Evolutionary conservation across 1,140 invertebrate species (phyloP).

Genomic region (Helicoverpa zea): DNA sequence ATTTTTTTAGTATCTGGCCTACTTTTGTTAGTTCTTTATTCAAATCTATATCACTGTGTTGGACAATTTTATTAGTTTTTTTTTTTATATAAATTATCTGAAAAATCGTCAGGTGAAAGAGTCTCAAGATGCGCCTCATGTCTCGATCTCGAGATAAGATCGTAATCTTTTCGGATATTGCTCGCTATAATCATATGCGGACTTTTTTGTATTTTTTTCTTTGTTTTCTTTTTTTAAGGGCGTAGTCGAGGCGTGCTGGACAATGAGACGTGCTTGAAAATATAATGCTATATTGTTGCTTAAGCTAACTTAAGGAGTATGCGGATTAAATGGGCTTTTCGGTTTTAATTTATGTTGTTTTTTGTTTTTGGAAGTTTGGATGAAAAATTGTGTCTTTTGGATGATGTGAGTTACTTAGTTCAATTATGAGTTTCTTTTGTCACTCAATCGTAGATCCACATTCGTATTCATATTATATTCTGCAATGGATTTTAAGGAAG

Average conservation of each 20-base stretch:
- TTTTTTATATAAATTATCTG: conserved; percentile 36
- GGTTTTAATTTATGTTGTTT: conserved; percentile 35
- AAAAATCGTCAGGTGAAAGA: conserved; percentile 72
- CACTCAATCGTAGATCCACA: too few species aligned
- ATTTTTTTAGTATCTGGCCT: neutral
- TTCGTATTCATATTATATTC: too few species aligned
- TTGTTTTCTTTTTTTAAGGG: conserved; percentile 68
- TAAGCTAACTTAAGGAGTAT: conserved; percentile 51
- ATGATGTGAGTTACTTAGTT: too few species aligned
- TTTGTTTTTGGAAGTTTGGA: neutral
- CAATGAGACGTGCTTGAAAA: conserved; percentile 68
- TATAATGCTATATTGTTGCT: conserved; percentile 67
- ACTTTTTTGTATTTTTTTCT: conserved; percentile 68
- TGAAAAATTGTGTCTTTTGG: too few species aligned
- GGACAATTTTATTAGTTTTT: neutral
- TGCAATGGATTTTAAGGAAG: too few species aligned
- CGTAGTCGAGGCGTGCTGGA: conserved; percentile 66
- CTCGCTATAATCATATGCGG: conserved; percentile 85
- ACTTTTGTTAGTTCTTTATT: neutral
- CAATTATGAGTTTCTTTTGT: too few species aligned
- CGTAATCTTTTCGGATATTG: conserved; percentile 85
- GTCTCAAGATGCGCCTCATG: conserved; percentile 68
- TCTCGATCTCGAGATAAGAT: conserved; percentile 83
- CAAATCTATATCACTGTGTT: neutral
- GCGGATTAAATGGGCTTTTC: conserved; percentile 38